phyloP scores from a whole-genome alignment of 30 jellyfish, hydroid and myxozoan species.

The Rhopilema esculentum region DNA sequence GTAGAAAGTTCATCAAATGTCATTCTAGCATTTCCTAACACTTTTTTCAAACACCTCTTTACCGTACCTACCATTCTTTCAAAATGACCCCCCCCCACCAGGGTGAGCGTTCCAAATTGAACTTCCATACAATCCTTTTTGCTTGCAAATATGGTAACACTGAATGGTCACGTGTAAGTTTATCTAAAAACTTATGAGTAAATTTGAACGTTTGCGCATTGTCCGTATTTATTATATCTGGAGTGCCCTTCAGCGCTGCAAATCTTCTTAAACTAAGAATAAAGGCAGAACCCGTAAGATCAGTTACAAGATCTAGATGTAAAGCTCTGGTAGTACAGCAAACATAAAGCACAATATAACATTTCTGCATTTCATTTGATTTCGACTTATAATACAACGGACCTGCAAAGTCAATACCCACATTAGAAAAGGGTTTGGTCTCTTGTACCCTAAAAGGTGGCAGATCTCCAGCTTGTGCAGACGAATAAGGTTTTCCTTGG shows the following conservation, averaged over 20 bases:
- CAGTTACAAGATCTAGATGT: constrained; percentile 6
- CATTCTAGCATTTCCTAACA: constrained; percentile 1
- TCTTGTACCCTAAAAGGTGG: constrained; percentile 1
- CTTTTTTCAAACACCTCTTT: constrained; percentile 36
- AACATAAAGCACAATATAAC: constrained; percentile 26
- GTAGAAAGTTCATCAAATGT: constrained; percentile 19
- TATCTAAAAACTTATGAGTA: neutral
- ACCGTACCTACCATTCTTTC: constrained; percentile 37
- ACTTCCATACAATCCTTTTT: constrained; percentile 9
- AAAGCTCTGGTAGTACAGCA: constrained; percentile 30
- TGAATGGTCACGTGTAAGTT: neutral
- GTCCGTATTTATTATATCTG: constrained; percentile 13
- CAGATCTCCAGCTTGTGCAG: neutral
- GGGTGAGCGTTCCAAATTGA: constrained; percentile 13
- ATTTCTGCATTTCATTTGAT: constrained; percentile 9
- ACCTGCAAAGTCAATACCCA: constrained; percentile 41
- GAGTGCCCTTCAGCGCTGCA: neutral
- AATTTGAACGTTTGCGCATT: constrained; percentile 6
- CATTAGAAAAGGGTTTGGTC: constrained; percentile 8
- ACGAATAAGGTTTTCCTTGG: constrained; percentile 12
- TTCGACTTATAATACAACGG: neutral
- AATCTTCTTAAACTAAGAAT: constrained; percentile 17
- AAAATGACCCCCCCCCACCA: constrained; percentile 44
- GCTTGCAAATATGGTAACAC: neutral
- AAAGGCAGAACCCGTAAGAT: constrained; percentile 1